Evolutionary conservation across 2,888 invertebrate genomes (phyloP).

Genomic region (Aproaerema taeniolella): DNA sequence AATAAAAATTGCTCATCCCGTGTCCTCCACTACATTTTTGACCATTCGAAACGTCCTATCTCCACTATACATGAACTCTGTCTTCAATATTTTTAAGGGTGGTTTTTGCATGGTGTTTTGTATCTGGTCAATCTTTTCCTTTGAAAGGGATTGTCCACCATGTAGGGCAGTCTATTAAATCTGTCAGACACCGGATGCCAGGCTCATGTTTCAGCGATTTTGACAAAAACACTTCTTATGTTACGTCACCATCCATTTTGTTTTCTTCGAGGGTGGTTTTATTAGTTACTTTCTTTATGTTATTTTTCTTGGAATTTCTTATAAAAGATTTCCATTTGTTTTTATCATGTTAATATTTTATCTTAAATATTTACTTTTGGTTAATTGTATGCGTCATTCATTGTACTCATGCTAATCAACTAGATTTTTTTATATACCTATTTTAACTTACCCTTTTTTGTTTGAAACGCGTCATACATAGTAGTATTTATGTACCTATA

Average conservation of each 20-base stretch:
- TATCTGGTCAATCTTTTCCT: conserved; percentile 28
- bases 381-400: background rate
- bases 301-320: no score
- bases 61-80: conserved; percentile 23
- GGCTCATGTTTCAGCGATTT: conserved; percentile 66
- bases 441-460: no score
- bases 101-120: conserved; percentile 11
- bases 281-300: no score
- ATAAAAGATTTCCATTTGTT: no score
- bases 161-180: conserved; percentile 72
- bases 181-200: conserved; percentile 59
- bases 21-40: conserved; percentile 26
- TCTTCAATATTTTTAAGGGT: background rate
- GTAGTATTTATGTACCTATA: no score
- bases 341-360: no score
- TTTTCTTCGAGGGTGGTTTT: conserved; percentile 30
- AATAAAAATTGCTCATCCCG: conserved; percentile 73
- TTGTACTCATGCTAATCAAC: no score
- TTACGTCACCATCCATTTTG: conserved; percentile 56
- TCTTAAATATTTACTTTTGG: background rate
- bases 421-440: no score
- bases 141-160: conserved; percentile 47
- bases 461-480: no score
- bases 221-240: conserved; percentile 55
- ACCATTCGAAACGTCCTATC: conserved; percentile 1